Evolutionary conservation across 2,113 vertebrate species (phyloP), one percentile per base, ranked within the genome.

Genomic region (Poeciliopsis turrubarensis): DNA sequence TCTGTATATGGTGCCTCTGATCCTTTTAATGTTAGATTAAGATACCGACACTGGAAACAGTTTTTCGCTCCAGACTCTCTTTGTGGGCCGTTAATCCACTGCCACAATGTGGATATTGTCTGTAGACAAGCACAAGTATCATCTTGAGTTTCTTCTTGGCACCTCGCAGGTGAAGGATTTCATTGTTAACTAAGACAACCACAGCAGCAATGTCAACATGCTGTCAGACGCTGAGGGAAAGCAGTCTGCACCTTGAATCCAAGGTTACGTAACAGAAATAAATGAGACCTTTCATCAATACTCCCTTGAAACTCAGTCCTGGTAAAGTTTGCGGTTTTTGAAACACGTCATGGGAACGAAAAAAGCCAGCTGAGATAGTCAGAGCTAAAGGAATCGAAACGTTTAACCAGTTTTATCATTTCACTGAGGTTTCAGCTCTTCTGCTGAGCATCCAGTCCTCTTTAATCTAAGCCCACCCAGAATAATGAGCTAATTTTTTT

Each of bases 131-230:
- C 14, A 15, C 69, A 60, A 39, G 66, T 12, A 62, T 80, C 60
- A 27, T 73, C 75, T 81, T 68, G 12, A n/a, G 63, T 84, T 79
- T 75, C 71, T 11, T 65, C 65, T 65, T 80, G 72, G 84, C 84
- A 57, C 22, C 44, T 17, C 51, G 0, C 37, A 68, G 26, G 60
- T 54, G 22, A 19, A 60, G 32, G 75, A 77, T 68, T 76, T 84
- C 65, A 60, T 4, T 41, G 65, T 77, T 14, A 32, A 65, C 60
- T 30, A 15, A 63, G 63, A 65, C 57, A 29, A 37, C 66, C 1
- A 5, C 62, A 22, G 60, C 30, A 67, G 30, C 22, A 15, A 60
- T 32, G 41, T 69, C 77, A 69, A 60, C 68, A 73, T n/a, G 19
- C n/a, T 73, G 71, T 66, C 66, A 44, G 62, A 65, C 34, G 32